phyloP scores from a whole-genome alignment of 1,140 invertebrate species.

The Drosophila elegans region DNA sequence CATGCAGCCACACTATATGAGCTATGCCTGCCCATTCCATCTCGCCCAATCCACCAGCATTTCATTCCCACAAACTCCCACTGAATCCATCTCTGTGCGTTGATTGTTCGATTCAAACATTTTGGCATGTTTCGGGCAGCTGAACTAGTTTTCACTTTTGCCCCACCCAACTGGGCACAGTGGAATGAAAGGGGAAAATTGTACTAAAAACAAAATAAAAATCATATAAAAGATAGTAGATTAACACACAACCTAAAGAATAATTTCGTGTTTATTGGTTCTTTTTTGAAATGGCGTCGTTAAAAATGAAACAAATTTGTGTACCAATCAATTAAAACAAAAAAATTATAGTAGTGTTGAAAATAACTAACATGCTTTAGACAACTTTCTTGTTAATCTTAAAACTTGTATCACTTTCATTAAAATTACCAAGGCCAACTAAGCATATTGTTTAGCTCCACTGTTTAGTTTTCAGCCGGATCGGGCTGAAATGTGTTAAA shows the following conservation, averaged over 20 bases:
- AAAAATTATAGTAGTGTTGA: too few species aligned
- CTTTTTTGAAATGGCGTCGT: too few species aligned
- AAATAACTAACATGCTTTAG: too few species aligned
- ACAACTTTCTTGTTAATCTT: too few species aligned
- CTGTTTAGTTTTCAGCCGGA: conserved; percentile 30
- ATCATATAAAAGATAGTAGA: too few species aligned
- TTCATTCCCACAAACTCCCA: neutral
- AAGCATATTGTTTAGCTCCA: neutral
- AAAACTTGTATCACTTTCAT: too few species aligned
- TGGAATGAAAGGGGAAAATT: neutral
- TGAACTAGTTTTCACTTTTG: conserved; percentile 46
- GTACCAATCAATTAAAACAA: too few species aligned
- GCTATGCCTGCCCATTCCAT: conserved; percentile 2
- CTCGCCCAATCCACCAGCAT: neutral
- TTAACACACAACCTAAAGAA: too few species aligned
- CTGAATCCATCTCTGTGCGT: conserved; percentile 37
- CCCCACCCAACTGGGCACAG: conserved; percentile 9
- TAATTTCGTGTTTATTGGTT: too few species aligned
- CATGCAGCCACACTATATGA: conserved; percentile 41
- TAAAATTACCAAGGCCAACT: too few species aligned
- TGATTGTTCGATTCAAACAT: conserved; percentile 76
- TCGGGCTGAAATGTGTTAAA: conserved; percentile 66
- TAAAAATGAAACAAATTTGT: too few species aligned
- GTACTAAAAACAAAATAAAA: neutral
- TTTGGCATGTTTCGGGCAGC: conserved; percentile 67